phyloP scores from a whole-genome alignment of 2,113 vertebrate species.

The Amphiprion ocellaris region DNA sequence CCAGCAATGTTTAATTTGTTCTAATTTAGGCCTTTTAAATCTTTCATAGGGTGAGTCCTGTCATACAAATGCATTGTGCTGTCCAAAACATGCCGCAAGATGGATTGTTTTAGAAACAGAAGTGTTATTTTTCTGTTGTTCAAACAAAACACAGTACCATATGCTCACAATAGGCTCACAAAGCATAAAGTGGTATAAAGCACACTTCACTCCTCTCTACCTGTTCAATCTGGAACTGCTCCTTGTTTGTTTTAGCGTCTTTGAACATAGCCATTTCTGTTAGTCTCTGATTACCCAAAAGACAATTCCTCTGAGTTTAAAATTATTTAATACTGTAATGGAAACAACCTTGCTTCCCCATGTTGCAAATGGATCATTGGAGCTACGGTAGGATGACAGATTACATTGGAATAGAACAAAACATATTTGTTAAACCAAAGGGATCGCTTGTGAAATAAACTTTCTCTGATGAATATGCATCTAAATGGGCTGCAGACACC shows the following conservation, averaged over 20 bases:
- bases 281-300: constrained; percentile 27
- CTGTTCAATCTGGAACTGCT: constrained; percentile 20
- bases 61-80: neutral
- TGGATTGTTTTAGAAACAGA: neutral
- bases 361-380: constrained; percentile 37
- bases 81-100: neutral
- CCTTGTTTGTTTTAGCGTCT: constrained; percentile 35
- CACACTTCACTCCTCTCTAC: neutral
- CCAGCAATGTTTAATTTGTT: neutral
- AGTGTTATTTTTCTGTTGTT: neutral
- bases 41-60: neutral
- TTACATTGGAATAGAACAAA: constrained; percentile 26
- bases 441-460: constrained; percentile 17
- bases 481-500: constrained; percentile 32
- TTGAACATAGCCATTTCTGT: constrained; percentile 23
- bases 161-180: neutral
- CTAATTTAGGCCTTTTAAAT: constrained; percentile 13
- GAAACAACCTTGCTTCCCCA: constrained; percentile 25
- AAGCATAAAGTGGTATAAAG: constrained; percentile 1
- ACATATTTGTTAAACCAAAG: constrained; percentile 14
- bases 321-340: constrained; percentile 30
- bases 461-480: constrained; percentile 30
- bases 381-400: constrained; percentile 9
- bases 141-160: neutral
- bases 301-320: constrained; percentile 22